Percentiles rank a stretch among this genome's conserved stretches.
These are phyloP conservation scores for Nysson spinosus DNA, from an alignment of 2,888 invertebrate species.

Conservation along the genomic window DNA sequence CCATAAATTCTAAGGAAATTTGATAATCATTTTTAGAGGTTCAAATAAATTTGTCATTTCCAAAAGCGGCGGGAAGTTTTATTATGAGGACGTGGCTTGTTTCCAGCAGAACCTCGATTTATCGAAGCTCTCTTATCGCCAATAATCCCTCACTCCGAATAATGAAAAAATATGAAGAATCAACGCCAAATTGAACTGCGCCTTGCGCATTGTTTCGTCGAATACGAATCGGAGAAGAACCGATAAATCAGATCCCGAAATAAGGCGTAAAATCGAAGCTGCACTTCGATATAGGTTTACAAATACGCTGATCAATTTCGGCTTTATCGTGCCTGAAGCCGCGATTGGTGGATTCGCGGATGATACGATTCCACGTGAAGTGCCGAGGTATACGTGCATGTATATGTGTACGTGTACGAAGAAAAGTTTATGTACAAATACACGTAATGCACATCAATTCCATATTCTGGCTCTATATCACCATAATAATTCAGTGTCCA, in stretches of 20 bases:
- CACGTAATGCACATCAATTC: slow-evolving; percentile 41
- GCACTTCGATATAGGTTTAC: slow-evolving; percentile 52
- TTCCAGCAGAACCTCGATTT: too few species aligned
- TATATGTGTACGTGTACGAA: neutral
- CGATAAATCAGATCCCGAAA: slow-evolving; percentile 66
- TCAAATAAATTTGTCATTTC: too few species aligned
- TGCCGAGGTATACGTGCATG: slow-evolving; percentile 3
- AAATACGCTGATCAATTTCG: slow-evolving; percentile 68
- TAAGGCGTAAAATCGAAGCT: slow-evolving; percentile 62
- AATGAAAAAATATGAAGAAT: neutral
- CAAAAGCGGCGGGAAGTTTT: too few species aligned
- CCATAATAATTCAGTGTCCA: slow-evolving; percentile 57
- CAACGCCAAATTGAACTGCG: neutral
- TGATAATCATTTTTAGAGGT: too few species aligned
- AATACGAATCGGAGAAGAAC: slow-evolving; percentile 23
- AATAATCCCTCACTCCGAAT: too few species aligned
- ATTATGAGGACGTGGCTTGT: too few species aligned
- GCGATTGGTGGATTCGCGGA: slow-evolving; percentile 44
- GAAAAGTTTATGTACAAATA: too few species aligned
- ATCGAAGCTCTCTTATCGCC: too few species aligned
- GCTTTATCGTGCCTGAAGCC: slow-evolving; percentile 60
- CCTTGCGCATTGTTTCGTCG: slow-evolving; percentile 22
- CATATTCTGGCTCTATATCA: slow-evolving; percentile 40
- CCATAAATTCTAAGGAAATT: too few species aligned
- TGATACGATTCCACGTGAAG: slow-evolving; percentile 25